Evolutionary conservation across 2,888 invertebrate genomes (phyloP).

Genomic region (Hylaea fasciaria): DNA sequence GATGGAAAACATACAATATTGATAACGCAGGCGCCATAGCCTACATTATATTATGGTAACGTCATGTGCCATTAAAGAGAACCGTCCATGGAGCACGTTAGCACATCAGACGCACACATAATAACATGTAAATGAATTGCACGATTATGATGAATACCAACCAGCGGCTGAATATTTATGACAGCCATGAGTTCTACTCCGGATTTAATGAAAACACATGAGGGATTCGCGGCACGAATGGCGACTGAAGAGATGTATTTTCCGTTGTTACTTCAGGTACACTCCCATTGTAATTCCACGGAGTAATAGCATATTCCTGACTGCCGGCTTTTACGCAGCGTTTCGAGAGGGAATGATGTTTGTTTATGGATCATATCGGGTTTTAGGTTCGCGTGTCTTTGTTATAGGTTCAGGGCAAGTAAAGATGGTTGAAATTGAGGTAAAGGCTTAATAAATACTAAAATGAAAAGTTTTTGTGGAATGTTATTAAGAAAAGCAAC

Average conservation of each 20-base stretch:
- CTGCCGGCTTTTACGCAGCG: constrained; percentile 4
- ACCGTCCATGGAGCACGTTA: constrained; percentile 46
- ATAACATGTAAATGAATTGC: constrained; percentile 78
- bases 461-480: no score
- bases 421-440: not conserved
- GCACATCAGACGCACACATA: constrained; percentile 60
- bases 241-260: constrained; percentile 32
- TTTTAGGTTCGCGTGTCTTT: not conserved
- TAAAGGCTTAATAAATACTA: no score
- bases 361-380: constrained; percentile 13
- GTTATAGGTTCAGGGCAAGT: not conserved
- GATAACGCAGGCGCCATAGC: constrained; percentile 1
- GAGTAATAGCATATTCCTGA: constrained; percentile 14
- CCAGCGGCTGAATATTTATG: constrained; percentile 73
- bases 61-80: constrained; percentile 29
- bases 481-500: no score
- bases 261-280: constrained; percentile 26
- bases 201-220: constrained; percentile 53
- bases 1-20: constrained; percentile 1
- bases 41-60: constrained; percentile 19
- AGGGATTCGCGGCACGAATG: constrained; percentile 39
- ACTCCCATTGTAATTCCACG: not conserved
- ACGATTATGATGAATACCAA: constrained; percentile 73
- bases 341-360: constrained; percentile 6
- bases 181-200: constrained; percentile 57